Evolutionary conservation across 2,797 vertebrate species (phyloP), one percentile per base, ranked within the genome.

Genomic region (Microctenopoma lineatum): DNA sequence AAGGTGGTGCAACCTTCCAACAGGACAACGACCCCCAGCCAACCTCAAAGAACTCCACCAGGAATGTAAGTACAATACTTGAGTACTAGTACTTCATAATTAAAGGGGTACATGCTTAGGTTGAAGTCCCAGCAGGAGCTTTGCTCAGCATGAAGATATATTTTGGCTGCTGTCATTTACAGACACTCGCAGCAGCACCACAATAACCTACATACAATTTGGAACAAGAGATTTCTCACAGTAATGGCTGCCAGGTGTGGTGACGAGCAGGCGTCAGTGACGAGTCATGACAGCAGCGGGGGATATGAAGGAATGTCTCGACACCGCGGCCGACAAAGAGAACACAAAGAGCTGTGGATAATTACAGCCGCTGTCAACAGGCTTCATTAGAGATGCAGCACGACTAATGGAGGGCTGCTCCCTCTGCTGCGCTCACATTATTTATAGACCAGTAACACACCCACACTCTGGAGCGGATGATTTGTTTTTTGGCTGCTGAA

Each of bases 321-420:
- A 84, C 81, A 70, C 55, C 0, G 16, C 48, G 0, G 27, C n/a
- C 32, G 15, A 86, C 87, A 87, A 89, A 84, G 66, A 62, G 57
- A 80, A 76, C 69, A 84, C 73, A 87, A 80, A 85, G 81, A 66
- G 65, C 66, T 36, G 34, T 11, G 59, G 78, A 77, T 93, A 88
- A 92, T 93, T 88, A 87, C 79, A 78, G 84, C 70, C 0, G 58
- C 81, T 81, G 86, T 87, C 80, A 83, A 66, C 69, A 78, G 80
- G 75, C 77, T 62, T 87, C 71, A 80, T 89, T 91, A 89, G 77
- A 70, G 77, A 73, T 62, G 73, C 52, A 59, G 62, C 66, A 34
- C 39, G 18, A 63, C 70, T 86, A 76, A 86, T 76, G 72, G 72
- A 79, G 48, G 66, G 76, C 62, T 48, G 77, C 75, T 74, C 50